Percentiles rank a stretch among this genome's conserved stretches.
Evolutionary conservation across 2,797 vertebrate species (phyloP).

Genomic region (Columba guinea): DNA sequence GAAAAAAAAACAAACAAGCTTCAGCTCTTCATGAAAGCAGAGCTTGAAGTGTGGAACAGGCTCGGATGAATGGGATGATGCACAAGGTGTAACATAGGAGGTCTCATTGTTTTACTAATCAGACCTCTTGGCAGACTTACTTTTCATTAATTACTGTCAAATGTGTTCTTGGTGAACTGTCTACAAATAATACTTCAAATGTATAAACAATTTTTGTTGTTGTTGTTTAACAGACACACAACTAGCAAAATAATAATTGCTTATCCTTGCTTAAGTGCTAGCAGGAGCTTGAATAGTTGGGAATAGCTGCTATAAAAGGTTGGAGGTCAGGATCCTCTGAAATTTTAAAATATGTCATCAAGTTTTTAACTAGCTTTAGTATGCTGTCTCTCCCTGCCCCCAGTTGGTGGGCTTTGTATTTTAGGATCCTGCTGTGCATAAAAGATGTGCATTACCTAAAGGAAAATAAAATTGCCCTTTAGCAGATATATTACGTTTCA

Average conservation of each 20-base stretch:
- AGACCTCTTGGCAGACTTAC: not conserved
- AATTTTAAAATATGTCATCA: not conserved
- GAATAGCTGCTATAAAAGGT: not conserved
- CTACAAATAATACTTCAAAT: not conserved
- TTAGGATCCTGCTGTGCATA: slow-evolving; percentile 46
- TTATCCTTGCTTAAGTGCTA: not conserved
- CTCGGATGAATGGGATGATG: not conserved
- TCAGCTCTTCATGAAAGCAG: not conserved
- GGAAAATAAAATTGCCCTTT: slow-evolving; percentile 70
- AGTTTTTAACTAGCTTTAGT: slow-evolving; percentile 25
- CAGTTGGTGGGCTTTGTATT: slow-evolving; percentile 52
- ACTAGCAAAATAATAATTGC: not conserved
- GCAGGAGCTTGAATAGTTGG: not conserved
- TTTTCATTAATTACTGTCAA: not conserved
- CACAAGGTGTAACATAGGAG: not conserved
- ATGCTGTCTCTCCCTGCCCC: not conserved
- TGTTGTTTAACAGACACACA: not conserved
- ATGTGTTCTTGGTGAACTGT: not conserved
- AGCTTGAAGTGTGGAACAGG: not conserved
- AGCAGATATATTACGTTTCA: slow-evolving; percentile 68
- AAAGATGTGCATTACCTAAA: slow-evolving; percentile 69
- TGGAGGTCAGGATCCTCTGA: not conserved
- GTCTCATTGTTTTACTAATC: not conserved
- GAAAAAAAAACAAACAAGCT: not conserved
- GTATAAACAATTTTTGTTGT: not conserved